phyloP scores from a whole-genome alignment of 2,888 invertebrate genomes.

The Andrena haemorrhoa region DNA sequence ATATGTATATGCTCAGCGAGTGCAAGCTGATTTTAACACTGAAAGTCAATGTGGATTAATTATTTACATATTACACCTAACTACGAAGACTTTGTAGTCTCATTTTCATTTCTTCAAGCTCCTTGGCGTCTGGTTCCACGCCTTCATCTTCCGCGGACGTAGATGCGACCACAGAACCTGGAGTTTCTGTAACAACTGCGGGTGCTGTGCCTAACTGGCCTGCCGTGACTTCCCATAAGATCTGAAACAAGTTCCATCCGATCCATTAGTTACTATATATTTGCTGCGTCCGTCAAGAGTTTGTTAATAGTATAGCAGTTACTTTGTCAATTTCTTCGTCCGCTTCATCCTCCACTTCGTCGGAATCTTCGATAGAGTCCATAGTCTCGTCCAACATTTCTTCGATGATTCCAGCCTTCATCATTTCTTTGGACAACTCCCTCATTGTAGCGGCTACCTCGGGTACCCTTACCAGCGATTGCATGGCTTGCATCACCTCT shows the following conservation, averaged over 20 bases:
- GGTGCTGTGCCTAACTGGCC: constrained; percentile 97
- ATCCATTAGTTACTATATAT: not conserved
- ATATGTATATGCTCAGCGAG: constrained; percentile 13
- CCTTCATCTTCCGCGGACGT: constrained; percentile 88
- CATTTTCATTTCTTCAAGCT: constrained; percentile 96
- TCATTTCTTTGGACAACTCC: constrained; percentile 99
- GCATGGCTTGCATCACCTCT: constrained; percentile 99
- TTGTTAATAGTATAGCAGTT: constrained; percentile 14
- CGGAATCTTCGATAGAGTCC: constrained; percentile 96
- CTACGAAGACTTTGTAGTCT: constrained; percentile 95
- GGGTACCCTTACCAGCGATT: constrained; percentile 94
- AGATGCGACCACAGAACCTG: constrained; percentile 86
- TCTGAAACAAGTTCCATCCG: constrained; percentile 83
- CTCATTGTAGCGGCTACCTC: constrained; percentile 98
- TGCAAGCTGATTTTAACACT: constrained; percentile 30
- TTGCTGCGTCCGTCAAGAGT: not conserved
- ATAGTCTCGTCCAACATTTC: constrained; percentile 99
- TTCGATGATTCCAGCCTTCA: constrained; percentile 99
- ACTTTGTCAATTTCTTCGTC: constrained; percentile 97
- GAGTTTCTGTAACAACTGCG: constrained; percentile 89
- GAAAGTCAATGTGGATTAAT: constrained; percentile 29
- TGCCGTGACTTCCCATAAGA: constrained; percentile 95
- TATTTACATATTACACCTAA: constrained; percentile 85
- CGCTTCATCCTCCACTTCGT: constrained; percentile 98
- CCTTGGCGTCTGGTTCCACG: constrained; percentile 89